These are phyloP conservation scores for Dinoponera quadriceps DNA, from an alignment of 1,140 invertebrate species.

Conservation along the genomic window DNA sequence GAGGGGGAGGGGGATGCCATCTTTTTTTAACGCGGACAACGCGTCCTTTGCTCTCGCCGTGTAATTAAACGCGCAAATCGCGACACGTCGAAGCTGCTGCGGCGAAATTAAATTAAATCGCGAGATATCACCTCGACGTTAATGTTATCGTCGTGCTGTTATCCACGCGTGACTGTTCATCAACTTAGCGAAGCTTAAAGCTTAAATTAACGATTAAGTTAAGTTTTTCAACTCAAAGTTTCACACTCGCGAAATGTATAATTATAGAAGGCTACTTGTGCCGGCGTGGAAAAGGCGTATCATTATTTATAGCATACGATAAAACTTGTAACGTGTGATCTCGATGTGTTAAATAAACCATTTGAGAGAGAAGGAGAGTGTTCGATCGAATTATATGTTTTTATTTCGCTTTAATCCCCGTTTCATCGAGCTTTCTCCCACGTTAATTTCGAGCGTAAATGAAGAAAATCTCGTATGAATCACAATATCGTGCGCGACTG, in stretches of 20 bases:
- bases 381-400: no score
- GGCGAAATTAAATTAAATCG: not conserved
- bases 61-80: constrained; percentile 23
- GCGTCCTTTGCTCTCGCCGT: constrained; percentile 18
- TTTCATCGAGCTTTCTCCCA: not conserved
- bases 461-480: not conserved
- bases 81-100: not conserved
- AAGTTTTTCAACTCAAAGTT: no score
- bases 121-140: not conserved
- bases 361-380: no score
- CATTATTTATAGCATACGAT: no score
- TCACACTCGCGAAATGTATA: no score
- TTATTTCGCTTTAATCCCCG: no score
- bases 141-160: not conserved
- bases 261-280: no score
- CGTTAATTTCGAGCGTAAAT: not conserved
- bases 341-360: no score
- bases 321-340: no score
- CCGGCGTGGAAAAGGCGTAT: no score
- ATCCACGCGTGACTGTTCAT: not conserved
- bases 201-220: no score
- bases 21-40: not conserved
- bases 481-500: constrained; percentile 2
- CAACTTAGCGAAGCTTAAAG: not conserved
- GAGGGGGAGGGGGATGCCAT: constrained; percentile 1